Conservation (phyloP, 2,797 vertebrate species). For the Heliangelus exortis region DNA sequence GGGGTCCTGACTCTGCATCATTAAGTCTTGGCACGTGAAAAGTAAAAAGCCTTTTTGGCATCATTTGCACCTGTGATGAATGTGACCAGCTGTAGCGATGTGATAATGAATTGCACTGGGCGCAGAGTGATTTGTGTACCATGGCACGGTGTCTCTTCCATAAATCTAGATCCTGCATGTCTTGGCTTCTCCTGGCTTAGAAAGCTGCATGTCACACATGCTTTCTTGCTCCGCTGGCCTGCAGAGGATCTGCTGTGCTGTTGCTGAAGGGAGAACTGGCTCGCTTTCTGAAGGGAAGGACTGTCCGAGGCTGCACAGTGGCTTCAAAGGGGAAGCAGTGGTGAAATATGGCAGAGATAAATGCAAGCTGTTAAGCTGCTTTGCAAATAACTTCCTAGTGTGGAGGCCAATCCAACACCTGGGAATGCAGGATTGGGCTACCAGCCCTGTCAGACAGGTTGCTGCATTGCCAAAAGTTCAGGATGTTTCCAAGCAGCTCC, state of each 20-base stretch:
- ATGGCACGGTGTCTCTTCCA: constrained; percentile 25
- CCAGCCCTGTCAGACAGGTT: not conserved
- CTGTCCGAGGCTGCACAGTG: not conserved
- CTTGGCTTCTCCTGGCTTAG: constrained; percentile 27
- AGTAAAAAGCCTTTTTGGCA: constrained; percentile 7
- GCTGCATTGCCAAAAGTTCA: not conserved
- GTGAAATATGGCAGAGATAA: not conserved
- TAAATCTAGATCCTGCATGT: constrained; percentile 52
- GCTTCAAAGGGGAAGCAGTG: not conserved
- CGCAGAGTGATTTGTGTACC: constrained; percentile 26
- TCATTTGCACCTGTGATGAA: constrained; percentile 11
- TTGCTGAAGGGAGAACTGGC: not conserved
- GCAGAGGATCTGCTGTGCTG: not conserved
- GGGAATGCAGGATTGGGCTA: not conserved
- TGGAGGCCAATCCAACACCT: not conserved
- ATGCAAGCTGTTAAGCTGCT: not conserved
- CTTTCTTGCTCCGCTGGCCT: not conserved
- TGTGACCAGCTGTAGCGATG: not conserved
- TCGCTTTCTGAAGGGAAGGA: not conserved
- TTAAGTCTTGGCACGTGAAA: constrained; percentile 16
- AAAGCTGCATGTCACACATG: not conserved
- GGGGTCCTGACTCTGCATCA: not conserved
- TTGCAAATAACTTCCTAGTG: not conserved
- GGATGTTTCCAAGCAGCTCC: not conserved
- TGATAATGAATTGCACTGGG: constrained; percentile 26